Conservation (phyloP, 2,113 vertebrate genomes). For the Brachirus orientalis region DNA sequence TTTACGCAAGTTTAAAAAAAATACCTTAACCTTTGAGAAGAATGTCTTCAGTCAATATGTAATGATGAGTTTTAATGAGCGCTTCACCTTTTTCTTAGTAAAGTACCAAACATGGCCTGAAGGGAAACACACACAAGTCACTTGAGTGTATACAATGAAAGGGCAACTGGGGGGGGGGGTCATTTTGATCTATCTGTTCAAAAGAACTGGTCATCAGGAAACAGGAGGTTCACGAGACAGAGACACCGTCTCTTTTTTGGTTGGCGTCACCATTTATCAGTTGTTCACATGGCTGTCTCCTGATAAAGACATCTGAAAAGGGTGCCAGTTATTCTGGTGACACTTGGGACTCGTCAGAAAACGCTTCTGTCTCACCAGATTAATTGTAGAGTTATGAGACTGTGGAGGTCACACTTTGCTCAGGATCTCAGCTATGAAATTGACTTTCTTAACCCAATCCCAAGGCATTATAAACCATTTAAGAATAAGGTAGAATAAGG, state of each 20-base stretch:
- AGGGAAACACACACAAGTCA: constrained; percentile 21
- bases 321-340: constrained; percentile 39
- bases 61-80: neutral
- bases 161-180: constrained; percentile 9
- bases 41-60: constrained; percentile 23
- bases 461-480: too few relatives aligned
- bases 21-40: neutral
- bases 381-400: neutral
- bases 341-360: neutral
- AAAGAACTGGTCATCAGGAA: constrained; percentile 52
- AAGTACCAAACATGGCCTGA: constrained; percentile 11
- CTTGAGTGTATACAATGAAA: constrained; percentile 13
- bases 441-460: too few relatives aligned
- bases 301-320: constrained; percentile 56
- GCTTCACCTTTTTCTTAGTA: neutral
- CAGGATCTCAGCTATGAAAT: neutral
- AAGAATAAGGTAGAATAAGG: too few relatives aligned
- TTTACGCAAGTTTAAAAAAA: constrained; percentile 20
- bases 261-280: constrained; percentile 65
- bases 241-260: constrained; percentile 14
- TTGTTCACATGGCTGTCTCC: constrained; percentile 30
- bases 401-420: neutral
- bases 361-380: neutral
- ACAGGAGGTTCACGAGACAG: constrained; percentile 47
- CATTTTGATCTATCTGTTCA: constrained; percentile 10